phyloP scores from a whole-genome alignment of 2,113 vertebrate species.

The Prunella fulvescens region DNA sequence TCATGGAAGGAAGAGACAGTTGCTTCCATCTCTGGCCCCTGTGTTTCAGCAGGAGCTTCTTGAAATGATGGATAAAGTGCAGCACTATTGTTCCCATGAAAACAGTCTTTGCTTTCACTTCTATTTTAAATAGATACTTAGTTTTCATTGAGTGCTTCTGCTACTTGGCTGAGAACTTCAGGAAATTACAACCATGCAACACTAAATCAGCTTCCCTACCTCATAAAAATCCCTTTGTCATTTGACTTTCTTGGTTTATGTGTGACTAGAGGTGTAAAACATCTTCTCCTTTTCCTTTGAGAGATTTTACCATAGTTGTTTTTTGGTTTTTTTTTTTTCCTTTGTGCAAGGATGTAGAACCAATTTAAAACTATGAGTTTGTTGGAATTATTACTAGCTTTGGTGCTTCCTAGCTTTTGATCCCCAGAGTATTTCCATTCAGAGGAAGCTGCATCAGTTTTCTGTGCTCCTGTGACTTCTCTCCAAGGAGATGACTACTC shows the following conservation, averaged over 20 bases:
- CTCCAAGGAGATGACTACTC: neutral
- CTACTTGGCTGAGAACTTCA: rapidly evolving
- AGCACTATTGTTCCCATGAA: neutral
- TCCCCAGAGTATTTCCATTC: neutral
- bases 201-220: neutral
- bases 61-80: neutral
- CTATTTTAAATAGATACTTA: neutral
- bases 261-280: neutral
- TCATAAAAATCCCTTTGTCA: neutral
- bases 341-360: neutral
- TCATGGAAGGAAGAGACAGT: rapidly evolving
- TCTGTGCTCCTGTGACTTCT: neutral
- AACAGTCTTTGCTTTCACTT: neutral
- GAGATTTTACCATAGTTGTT: neutral
- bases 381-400: neutral
- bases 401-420: neutral
- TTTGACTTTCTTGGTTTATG: neutral
- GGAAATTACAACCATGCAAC: neutral
- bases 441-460: neutral
- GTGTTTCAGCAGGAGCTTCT: neutral
- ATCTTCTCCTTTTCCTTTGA: neutral
- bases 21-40: neutral
- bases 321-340: neutral
- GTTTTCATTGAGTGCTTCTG: neutral
- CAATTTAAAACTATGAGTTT: neutral